A percentile compares a stretch with the other conserved stretches of the same genome.
Evolutionary conservation across 2,797 vertebrate species (phyloP).

Genomic region (Ctenosaura bakeri): DNA sequence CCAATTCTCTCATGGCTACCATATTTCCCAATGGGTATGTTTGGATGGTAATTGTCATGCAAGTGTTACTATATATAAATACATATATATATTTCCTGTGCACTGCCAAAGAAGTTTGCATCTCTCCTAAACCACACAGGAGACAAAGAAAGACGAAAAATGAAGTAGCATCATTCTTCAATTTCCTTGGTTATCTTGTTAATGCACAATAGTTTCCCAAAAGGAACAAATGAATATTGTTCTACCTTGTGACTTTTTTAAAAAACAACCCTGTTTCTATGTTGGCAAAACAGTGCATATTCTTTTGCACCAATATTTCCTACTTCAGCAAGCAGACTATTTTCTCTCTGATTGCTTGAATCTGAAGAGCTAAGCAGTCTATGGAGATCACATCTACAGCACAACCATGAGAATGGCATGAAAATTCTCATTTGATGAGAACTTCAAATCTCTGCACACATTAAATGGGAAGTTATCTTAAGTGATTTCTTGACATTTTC

Average conservation of each 20-base stretch:
- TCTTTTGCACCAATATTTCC: not conserved
- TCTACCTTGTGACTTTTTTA: not conserved
- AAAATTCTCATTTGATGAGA: not conserved
- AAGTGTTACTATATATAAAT: not conserved
- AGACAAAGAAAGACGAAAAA: not conserved
- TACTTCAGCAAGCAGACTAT: not conserved
- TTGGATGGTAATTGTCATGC: not conserved
- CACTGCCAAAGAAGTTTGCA: not conserved
- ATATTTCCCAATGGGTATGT: not conserved
- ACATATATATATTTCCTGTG: not conserved
- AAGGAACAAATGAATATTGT: not conserved
- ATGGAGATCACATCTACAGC: not conserved
- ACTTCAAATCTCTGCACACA: not conserved
- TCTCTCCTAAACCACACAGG: not conserved
- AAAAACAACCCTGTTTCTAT: not conserved
- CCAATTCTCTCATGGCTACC: not conserved
- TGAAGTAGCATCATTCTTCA: not conserved
- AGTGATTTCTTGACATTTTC: constrained; percentile 34
- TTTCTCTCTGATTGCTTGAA: not conserved
- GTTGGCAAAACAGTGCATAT: not conserved
- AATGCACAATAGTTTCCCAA: not conserved
- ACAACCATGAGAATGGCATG: not conserved
- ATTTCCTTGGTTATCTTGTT: not conserved
- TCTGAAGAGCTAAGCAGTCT: not conserved
- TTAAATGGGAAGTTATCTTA: constrained; percentile 1